These are phyloP conservation scores for Chloropsis cyanopogon DNA, from an alignment of 2,113 vertebrate species.

Conservation along the genomic window DNA sequence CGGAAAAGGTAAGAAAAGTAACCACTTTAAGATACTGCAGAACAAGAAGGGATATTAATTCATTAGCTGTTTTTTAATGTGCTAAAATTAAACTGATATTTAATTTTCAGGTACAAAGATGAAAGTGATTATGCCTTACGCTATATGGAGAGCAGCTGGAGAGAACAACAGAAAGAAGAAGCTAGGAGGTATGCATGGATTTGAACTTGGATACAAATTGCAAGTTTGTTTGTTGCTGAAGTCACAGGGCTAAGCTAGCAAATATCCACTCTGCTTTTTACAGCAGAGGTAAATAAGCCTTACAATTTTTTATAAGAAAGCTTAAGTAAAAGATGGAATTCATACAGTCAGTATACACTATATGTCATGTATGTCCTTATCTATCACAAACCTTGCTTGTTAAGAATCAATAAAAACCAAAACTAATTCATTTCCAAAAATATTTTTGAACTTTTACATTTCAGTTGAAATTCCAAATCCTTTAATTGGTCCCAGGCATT, in stretches of 20 bases:
- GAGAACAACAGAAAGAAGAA: conserved; percentile 95
- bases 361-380: background rate
- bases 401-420: background rate
- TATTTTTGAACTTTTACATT: background rate
- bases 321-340: background rate
- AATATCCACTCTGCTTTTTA: background rate
- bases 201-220: background rate
- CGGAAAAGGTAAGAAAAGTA: conserved; percentile 76
- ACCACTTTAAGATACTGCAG: background rate
- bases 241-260: background rate
- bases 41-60: background rate
- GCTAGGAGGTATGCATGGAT: conserved; percentile 84
- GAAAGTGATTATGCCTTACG: conserved; percentile 97
- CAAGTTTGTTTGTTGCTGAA: background rate
- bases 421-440: background rate
- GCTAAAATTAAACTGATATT: background rate
- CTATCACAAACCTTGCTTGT: background rate
- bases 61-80: background rate
- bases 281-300: background rate
- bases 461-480: background rate
- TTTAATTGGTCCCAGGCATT: background rate
- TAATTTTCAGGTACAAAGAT: conserved; percentile 86
- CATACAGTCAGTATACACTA: background rate
- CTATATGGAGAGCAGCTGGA: conserved; percentile 98
- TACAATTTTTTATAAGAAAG: background rate